Base-by-base conservation (phyloP, 2,888 invertebrate genomes). In the Rotaria sp. region DNA sequence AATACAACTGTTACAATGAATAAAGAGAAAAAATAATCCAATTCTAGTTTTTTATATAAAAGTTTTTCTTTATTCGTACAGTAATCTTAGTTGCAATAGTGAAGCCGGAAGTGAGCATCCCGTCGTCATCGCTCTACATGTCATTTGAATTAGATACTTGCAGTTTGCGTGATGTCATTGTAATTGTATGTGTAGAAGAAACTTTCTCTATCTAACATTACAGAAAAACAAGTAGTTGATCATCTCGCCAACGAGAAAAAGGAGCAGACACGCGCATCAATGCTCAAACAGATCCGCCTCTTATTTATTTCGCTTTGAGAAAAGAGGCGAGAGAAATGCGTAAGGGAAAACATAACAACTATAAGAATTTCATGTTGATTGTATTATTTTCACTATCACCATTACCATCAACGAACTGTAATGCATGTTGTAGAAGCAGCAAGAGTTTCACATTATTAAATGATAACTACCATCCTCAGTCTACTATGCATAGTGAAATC, bases 331-430 rank as follows among this genome's bases (percentile, higher is more conserved):
- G 67, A 67, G 67, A 67, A 30, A 5, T 8, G 35, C 38, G 67
- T 21, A 21, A 15, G 67, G 21, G 26, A 67, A 30, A n/a, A 59
- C 30, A 59, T 30, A 59, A 59, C 59, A 67, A 67, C 35, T 35
- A 35, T 67, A 35, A 67, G 67, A 7, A 21, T 80, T 80, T 80
- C 45, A 80, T 80, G 45, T 80, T 80, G 80, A 80, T 80, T 80
- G 80, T 80, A 80, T 80, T 80, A 80, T 80, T 80, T 80, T 45
- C 80, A 80, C 41, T 38, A 52, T 21, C 52, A 24, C 21, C 24
- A 52, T 52, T 4, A 24, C 24, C 24, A 67, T 35, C 67, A 67
- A 18, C 35, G 67, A 67, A 38, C 35, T 35, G 30, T 30, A 67
- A 35, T 30, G 35, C 67, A 18, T 35, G 67, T 38, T 67, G 15